These are phyloP conservation scores for Drosophila peninsularis DNA, from an alignment of 2,888 invertebrate species.

Conservation along the genomic window DNA sequence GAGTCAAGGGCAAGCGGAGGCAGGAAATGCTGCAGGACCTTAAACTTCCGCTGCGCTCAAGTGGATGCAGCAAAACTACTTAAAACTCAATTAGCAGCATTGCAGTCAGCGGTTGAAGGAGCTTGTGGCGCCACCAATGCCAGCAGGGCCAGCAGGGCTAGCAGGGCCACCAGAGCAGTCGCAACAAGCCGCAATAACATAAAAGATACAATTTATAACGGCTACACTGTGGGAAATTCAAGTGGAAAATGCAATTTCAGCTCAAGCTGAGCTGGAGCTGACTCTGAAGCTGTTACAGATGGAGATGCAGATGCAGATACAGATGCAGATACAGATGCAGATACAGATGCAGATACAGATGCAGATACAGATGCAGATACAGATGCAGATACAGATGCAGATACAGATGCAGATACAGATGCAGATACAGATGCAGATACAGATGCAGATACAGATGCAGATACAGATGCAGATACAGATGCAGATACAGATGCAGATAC, in stretches of 20 bases:
- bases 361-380: no score
- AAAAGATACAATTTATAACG: slow-evolving; percentile 46
- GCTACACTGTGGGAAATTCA: neutral
- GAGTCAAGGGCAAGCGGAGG: slow-evolving; percentile 37
- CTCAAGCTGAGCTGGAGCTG: neutral
- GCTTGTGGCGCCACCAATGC: slow-evolving; percentile 56
- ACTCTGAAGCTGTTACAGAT: neutral
- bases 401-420: neutral
- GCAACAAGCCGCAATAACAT: slow-evolving; percentile 52
- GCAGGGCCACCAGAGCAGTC: slow-evolving; percentile 53
- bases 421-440: no score
- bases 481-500: no score
- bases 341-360: neutral
- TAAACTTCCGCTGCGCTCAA: slow-evolving; percentile 62
- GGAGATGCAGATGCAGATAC: no score
- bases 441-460: neutral
- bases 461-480: neutral
- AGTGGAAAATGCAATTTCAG: neutral
- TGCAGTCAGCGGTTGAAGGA: slow-evolving; percentile 27
- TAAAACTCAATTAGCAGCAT: slow-evolving; percentile 74
- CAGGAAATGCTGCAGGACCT: slow-evolving; percentile 61
- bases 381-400: neutral
- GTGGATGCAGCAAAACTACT: slow-evolving; percentile 66
- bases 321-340: neutral
- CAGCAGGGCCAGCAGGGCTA: slow-evolving; percentile 51